These are phyloP conservation scores for Apomyelois bistriatella DNA, from an alignment of 2,888 invertebrate genomes.

Conservation along the genomic window DNA sequence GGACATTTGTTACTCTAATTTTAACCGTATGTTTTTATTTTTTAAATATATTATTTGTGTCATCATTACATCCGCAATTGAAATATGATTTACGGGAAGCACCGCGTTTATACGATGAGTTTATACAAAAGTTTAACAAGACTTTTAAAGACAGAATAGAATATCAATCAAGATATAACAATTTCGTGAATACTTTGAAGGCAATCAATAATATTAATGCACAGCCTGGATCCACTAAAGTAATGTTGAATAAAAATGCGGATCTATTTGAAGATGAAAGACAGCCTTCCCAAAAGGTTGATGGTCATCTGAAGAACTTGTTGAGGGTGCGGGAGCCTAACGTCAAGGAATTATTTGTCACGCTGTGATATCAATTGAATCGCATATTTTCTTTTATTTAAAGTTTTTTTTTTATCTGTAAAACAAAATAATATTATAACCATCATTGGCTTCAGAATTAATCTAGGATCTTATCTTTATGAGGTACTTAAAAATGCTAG, in stretches of 20 bases:
- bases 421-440: too few relatives aligned
- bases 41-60: background rate
- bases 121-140: constrained; percentile 34
- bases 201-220: constrained; percentile 46
- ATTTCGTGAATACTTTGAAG: constrained; percentile 45
- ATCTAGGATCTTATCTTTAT: too few relatives aligned
- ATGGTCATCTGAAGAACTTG: constrained; percentile 32
- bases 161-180: constrained; percentile 37
- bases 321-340: constrained; percentile 16
- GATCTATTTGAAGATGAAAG: constrained; percentile 41
- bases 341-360: background rate
- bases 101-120: constrained; percentile 29
- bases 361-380: background rate
- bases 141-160: constrained; percentile 35
- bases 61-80: background rate
- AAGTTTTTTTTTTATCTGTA: background rate
- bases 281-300: constrained; percentile 25
- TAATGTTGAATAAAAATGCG: constrained; percentile 44
- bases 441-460: too few relatives aligned
- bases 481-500: too few relatives aligned
- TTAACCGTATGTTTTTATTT: background rate
- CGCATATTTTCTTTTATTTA: too few relatives aligned
- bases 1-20: background rate
- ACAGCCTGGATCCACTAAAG: constrained; percentile 28
- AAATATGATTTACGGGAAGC: constrained; percentile 33